Percentiles rank a stretch among this genome's conserved stretches.
These are phyloP conservation scores for Stenoptilia bipunctidactyla DNA, from an alignment of 2,888 invertebrate genomes.

Conservation along the genomic window DNA sequence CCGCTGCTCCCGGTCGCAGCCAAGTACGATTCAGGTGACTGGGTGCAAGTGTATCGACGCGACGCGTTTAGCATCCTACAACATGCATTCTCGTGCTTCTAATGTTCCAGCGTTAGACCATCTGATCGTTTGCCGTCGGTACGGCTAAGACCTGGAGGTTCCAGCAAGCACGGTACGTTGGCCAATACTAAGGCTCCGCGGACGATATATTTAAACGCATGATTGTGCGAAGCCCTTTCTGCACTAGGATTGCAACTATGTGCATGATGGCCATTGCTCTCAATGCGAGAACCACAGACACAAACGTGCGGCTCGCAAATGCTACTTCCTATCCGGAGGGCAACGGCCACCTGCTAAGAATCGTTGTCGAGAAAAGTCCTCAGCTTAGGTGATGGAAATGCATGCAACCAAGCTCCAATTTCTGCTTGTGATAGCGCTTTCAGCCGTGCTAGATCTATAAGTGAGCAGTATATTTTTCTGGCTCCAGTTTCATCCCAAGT, in stretches of 20 bases:
- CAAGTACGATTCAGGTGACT: too few species aligned
- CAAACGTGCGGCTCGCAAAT: slow-evolving; percentile 4
- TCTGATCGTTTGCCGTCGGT: too few species aligned
- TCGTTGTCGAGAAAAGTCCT: slow-evolving; percentile 1
- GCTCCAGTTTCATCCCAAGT: too few species aligned
- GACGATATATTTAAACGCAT: slow-evolving; percentile 5
- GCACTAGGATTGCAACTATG: slow-evolving; percentile 2
- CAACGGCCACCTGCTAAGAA: slow-evolving; percentile 2
- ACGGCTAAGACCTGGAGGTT: too few species aligned
- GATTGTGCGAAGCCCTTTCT: slow-evolving; percentile 1
- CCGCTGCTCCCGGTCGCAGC: too few species aligned
- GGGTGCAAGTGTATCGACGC: too few species aligned
- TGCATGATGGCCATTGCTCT: slow-evolving; percentile 3
- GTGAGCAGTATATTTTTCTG: too few species aligned
- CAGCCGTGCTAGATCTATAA: not conserved
- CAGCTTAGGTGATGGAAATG: not conserved
- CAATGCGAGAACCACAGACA: slow-evolving; percentile 3
- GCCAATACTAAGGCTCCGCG: slow-evolving; percentile 4
- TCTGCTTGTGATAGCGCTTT: not conserved
- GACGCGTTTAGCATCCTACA: too few species aligned
- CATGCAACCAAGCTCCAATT: slow-evolving; percentile 1
- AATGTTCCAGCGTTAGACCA: too few species aligned
- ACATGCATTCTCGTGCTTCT: too few species aligned
- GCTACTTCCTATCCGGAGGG: slow-evolving; percentile 5
- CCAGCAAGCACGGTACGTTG: too few species aligned